Evolutionary conservation across 2,888 invertebrate species (phyloP), one percentile per base, ranked within the genome.

Genomic region (Eupithecia subumbrata): DNA sequence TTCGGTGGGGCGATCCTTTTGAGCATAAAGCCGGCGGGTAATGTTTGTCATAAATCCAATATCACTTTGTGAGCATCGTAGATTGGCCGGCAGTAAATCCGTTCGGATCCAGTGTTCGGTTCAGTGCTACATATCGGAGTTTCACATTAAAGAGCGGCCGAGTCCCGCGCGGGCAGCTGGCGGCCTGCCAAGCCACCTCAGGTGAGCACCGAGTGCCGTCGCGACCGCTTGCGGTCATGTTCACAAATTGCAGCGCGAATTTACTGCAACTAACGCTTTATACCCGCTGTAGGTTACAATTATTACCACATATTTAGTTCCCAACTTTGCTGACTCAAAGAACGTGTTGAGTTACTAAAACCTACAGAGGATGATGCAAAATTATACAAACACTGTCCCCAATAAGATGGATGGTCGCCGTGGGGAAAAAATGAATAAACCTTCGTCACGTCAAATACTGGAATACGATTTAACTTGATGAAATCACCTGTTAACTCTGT

Each of bases 151-250:
- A 81, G 81, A 81, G 79, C 80, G 43, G 68, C 40, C 25, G 9
- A 12, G 74, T 79, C 78, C 81, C 81, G 81, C 80, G 81, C 80
- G 78, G 80, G 77, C 78, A 77, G 77, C 83, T 88, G 88, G 89
- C 84, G 76, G 75, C 70, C 74, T 77, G 90, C 91, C 91, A 92
- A 89, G 85, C 86, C 87, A 79, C 86, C 84, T 80, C 87, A 88
- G 88, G 90, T 91, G 87, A 90, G 87, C 87, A 84, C 43, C 43
- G 68, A 68, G 37, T 40, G 67, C 68, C 43, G n/a, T 85, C 82
- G 78, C 84, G 82, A 84, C 84, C 82, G 83, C 84, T 82, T 82
- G 85, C 77, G 85, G 86, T 84, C 79, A 78, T 84, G 85, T 85
- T 83, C 84, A 77, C 78, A 68, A 78, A 79, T 82, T 82, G 78